Evolutionary conservation across 2,113 vertebrate genomes (phyloP).

Genomic region (Cochlearius cochlearius): DNA sequence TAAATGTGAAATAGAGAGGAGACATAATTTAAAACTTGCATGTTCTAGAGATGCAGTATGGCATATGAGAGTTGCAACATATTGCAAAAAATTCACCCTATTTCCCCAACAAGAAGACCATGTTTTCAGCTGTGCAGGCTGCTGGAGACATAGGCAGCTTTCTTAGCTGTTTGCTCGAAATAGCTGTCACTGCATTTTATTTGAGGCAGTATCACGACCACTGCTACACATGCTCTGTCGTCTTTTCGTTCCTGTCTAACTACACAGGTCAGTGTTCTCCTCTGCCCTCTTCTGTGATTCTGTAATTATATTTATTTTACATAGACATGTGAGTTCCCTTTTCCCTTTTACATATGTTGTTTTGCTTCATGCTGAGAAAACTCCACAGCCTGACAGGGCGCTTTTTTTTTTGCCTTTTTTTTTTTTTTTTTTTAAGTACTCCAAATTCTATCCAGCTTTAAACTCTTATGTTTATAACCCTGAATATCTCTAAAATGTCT

Average conservation of each 20-base stretch:
- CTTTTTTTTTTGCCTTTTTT: neutral
- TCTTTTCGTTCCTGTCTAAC: neutral
- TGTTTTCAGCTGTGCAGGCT: slow-evolving; percentile 33
- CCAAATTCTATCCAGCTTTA: slow-evolving; percentile 75
- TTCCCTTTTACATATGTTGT: slow-evolving; percentile 71
- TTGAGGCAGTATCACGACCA: neutral
- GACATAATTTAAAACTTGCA: slow-evolving; percentile 10
- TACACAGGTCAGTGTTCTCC: neutral
- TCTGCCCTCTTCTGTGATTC: slow-evolving; percentile 32
- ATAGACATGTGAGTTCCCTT: slow-evolving; percentile 35
- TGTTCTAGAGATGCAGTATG: slow-evolving; percentile 31
- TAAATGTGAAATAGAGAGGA: slow-evolving; percentile 16
- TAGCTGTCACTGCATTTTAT: neutral
- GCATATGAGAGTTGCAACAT: slow-evolving; percentile 43
- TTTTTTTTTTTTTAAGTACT: slow-evolving; percentile 40
- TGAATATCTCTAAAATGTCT: slow-evolving; percentile 73
- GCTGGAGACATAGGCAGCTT: neutral
- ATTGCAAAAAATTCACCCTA: slow-evolving; percentile 43
- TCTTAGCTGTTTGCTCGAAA: neutral
- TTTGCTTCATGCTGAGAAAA: slow-evolving; percentile 71
- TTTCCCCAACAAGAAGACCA: slow-evolving; percentile 16
- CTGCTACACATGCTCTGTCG: neutral
- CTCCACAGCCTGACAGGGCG: slow-evolving; percentile 65
- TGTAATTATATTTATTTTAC: slow-evolving; percentile 71
- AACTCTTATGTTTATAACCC: slow-evolving; percentile 76